Base-by-base conservation (phyloP, 2,888 invertebrate genomes). In the Rotaria magnacalcarata region DNA sequence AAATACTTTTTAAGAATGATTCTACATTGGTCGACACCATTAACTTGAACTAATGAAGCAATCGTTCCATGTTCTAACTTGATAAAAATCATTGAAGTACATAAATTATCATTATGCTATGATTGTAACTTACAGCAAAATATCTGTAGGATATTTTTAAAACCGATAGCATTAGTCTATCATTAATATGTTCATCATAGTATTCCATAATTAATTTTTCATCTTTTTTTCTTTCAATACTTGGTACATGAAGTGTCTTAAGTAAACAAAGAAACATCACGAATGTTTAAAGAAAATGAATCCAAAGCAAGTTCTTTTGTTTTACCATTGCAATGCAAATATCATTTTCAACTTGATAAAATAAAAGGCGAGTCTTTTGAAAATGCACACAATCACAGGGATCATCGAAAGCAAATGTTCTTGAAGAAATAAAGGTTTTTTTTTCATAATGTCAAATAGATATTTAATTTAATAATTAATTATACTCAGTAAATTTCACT, bases 311-410 rank as follows among this genome's bases (percentile, higher is more conserved):
- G 11, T 14, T 52, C 14, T 52, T 16, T 52, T 11, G 27, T 8
- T 14, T 88, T 88, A 95, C 96, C 94, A 96, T 93, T 85, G 96
- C 94, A 93, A 97, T 94, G 96, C 96, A 97, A 90, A 94, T 96
- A 88, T 94, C 93, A 88, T 93, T 93, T 90, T 97, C 97, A 4
- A 96, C 94, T 91, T 96, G 94, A 90, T 93, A 94, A 90, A 95
- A 96, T 86, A 96, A 92, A 90, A 96, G 95, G 87, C 95, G 93
- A 60, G 95, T 94, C 90, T 96, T 96, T 90, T 95, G 94, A 24
- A 96, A 96, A 89, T 96, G 95, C 87, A 97, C 91, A 86, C 94
- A 94, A 91, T 95, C 94, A 90, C 96, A 95, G 54, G 93, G 92
- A 88, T 94, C 93, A 88, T 94, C 94, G 58, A 94, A 93, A 88